Evolutionary conservation across 2,888 invertebrate genomes (phyloP), one percentile per base, ranked within the genome.

Genomic region (Nudaria mundana): DNA sequence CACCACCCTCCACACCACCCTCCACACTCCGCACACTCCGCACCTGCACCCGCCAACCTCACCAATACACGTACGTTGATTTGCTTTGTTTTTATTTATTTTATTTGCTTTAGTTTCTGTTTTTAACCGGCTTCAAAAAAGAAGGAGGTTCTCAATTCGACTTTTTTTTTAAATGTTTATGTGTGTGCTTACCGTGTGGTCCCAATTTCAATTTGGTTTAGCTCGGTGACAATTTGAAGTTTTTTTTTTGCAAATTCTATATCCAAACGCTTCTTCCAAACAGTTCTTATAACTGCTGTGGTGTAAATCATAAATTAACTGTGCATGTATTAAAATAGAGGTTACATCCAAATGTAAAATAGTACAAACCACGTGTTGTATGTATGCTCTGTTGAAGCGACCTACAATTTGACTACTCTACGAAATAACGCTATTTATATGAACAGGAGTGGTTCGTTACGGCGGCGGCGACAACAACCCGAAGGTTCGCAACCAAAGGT

Each of bases 391-490:
- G 12, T 0, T 6, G 1, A 6, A 12, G 3, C 10, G 5, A 25
- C 4, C 1, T 23, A 23, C 8, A 7, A 13, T 1, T 1, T 24
- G 10, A n/a, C n/a, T n/a, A n/a, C n/a, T n/a, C n/a, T n/a, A n/a
- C n/a, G n/a, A n/a, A n/a, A n/a, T n/a, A n/a, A n/a, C n/a, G n/a
- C n/a, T n/a, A n/a, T n/a, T n/a, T n/a, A n/a, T 2, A 3, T 18
- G 14, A 1, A 3, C 71, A 81, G 82, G 83, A 25, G 84, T 84
- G 29, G 82, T 83, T 51, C 77, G 84, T 14, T 78, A 71, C 66
- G 70, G 63, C 44, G 57, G 48, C 44, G 56, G 40, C 37, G 60
- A 39, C 47, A 44, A n/a, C 25, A 12, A 7, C 30, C 18, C 40
- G 10, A 51, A 46, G 34, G 60, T 36, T 26, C 50, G 67, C 40